Evolutionary conservation across 2,113 vertebrate species (phyloP).

Genomic region (Cyrtonyx montezumae): DNA sequence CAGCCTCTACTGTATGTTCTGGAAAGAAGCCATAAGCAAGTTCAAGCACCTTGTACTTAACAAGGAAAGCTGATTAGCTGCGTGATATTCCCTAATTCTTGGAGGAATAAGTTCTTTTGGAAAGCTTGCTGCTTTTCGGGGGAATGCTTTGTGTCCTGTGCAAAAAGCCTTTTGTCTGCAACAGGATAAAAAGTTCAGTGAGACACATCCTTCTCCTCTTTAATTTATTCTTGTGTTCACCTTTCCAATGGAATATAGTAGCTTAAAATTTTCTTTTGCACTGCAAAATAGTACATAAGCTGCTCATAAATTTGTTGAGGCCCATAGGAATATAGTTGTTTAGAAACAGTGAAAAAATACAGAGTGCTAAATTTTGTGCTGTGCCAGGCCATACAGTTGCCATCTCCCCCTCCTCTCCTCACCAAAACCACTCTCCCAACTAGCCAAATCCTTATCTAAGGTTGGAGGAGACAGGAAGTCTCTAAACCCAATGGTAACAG

Average conservation of each 20-base stretch:
- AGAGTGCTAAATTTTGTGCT: not conserved
- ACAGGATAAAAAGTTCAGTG: not conserved
- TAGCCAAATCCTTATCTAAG: not conserved
- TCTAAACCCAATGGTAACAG: not conserved
- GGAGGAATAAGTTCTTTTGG: rapidly evolving
- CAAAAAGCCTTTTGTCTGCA: not conserved
- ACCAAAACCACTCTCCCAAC: not conserved
- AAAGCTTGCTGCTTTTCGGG: not conserved
- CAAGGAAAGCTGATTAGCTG: not conserved
- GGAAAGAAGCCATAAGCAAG: not conserved
- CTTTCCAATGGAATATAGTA: not conserved
- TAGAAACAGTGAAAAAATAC: not conserved
- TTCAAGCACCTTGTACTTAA: not conserved
- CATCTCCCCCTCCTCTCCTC: not conserved
- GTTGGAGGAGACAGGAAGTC: not conserved
- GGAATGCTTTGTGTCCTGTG: not conserved
- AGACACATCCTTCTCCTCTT: not conserved
- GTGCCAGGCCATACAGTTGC: not conserved
- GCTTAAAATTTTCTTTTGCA: not conserved
- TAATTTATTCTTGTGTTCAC: not conserved
- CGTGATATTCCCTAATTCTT: not conserved
- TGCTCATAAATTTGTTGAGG: not conserved
- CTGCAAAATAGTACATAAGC: not conserved
- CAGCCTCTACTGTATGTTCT: not conserved
- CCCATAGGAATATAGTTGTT: not conserved